Evolutionary conservation across 2,797 vertebrate species (phyloP), one percentile per base, ranked within the genome.

Genomic region (Catostomus latipinnis): DNA sequence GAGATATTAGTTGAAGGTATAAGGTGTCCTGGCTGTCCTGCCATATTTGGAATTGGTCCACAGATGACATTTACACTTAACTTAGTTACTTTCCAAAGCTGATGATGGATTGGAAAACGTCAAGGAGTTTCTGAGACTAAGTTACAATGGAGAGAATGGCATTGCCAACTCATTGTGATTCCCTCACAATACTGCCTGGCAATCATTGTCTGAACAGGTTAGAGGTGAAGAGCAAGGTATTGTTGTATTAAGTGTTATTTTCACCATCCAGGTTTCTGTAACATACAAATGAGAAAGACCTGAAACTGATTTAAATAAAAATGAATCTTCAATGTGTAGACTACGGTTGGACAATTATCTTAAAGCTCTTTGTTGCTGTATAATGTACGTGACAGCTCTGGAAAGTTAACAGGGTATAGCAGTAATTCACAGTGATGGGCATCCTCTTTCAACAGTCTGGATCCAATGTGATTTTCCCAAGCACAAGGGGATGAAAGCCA

Each of bases 11-110:
- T 9, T 50, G 6, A 48, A 54, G 48, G 56, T 18, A 53, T 69
- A 7, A 71, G 68, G 56, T 82, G 14, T 49, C 49, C 50, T 7
- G 11, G 53, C 46, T 77, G 56, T 77, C 48, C 9, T 67, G 48
- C 72, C 14, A 46, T 22, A 58, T 76, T 72, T 77, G 74, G 14
- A 72, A 76, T 22, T 9, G 48, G 54, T 82, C 68, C 61, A 77
- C 13, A 60, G 69, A 67, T 74, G 65, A 76, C 22, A 53, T 82
- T 67, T 43, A 72, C 45, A 66, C 56, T 22, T 60, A 77, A 43
- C 16, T 75, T 48, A 52, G 61, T 77, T 43, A 57, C 45, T 61
- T 72, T 72, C 53, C 14, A 57, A 66, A 45, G 58, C 50, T 50
- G 14, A 76, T 66, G n/a, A 66, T 57, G 50, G 49, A 18, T 71